Percentiles rank a stretch among this genome's conserved stretches.
Evolutionary conservation across 1,140 invertebrate genomes (phyloP).

Genomic region (Musca domestica): DNA sequence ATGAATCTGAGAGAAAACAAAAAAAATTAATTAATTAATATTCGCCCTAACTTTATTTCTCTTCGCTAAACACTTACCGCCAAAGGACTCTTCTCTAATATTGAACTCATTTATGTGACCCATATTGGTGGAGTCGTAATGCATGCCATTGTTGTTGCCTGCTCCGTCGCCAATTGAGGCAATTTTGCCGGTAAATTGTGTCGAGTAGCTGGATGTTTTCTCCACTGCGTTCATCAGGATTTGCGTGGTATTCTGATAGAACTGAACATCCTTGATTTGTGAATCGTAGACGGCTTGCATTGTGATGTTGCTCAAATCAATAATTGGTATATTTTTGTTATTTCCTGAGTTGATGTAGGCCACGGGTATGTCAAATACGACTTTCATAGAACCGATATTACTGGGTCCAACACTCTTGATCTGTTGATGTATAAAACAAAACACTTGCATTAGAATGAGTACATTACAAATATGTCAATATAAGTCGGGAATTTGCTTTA

Average conservation of each 20-base stretch:
- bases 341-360: conserved; percentile 39
- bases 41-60: neutral
- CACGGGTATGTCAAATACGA: conserved; percentile 44
- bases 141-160: conserved; percentile 30
- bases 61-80: neutral
- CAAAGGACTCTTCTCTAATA: neutral
- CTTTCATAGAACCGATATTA: conserved; percentile 38
- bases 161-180: conserved; percentile 4
- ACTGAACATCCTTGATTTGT: conserved; percentile 37
- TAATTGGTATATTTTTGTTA: conserved; percentile 35
- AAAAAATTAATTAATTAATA: neutral
- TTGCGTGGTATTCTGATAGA: conserved; percentile 43
- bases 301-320: conserved; percentile 40
- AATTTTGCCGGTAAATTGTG: neutral
- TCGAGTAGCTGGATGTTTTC: conserved; percentile 23
- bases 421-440: no score
- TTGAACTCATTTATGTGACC: conserved; percentile 31
- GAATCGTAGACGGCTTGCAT: conserved; percentile 44
- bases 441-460: no score
- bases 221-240: conserved; percentile 40
- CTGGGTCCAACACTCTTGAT: conserved; percentile 48
- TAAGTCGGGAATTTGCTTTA: neutral
- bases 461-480: neutral
- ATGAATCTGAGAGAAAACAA: conserved; percentile 15
- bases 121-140: conserved; percentile 36